Conservation (phyloP, 1,140 invertebrate genomes). For the Linepithema humile region DNA sequence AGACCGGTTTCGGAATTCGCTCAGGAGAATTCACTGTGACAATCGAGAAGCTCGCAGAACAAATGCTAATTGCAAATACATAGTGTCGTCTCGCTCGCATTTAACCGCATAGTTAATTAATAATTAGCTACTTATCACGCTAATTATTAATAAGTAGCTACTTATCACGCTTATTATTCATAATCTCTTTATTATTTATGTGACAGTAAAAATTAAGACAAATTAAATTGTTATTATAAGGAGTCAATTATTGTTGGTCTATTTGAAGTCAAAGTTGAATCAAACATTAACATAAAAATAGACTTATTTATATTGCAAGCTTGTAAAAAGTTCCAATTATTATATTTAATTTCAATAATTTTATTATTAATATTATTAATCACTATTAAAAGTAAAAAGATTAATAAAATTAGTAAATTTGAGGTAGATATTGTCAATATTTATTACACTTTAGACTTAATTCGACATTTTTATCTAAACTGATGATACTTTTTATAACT, state of each 20-base stretch:
- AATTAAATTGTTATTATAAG: neutral
- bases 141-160: no score
- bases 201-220: neutral
- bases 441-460: neutral
- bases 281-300: neutral
- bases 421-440: neutral
- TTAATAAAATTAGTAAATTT: no score
- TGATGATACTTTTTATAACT: constrained; percentile 7
- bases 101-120: neutral
- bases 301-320: neutral
- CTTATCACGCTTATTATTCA: no score
- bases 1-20: constrained; percentile 24
- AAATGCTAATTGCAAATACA: constrained; percentile 15
- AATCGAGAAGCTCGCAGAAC: neutral
- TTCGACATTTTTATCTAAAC: constrained; percentile 66
- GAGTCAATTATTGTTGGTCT: neutral
- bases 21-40: neutral
- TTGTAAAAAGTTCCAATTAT: neutral
- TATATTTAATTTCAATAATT: neutral
- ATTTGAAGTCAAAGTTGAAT: neutral
- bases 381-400: neutral
- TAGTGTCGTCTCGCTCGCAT: neutral
- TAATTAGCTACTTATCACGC: neutral
- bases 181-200: neutral
- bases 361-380: neutral